These are phyloP conservation scores for Nycticebus coucang DNA, from an alignment of 2,113 vertebrate species.

Conservation along the genomic window DNA sequence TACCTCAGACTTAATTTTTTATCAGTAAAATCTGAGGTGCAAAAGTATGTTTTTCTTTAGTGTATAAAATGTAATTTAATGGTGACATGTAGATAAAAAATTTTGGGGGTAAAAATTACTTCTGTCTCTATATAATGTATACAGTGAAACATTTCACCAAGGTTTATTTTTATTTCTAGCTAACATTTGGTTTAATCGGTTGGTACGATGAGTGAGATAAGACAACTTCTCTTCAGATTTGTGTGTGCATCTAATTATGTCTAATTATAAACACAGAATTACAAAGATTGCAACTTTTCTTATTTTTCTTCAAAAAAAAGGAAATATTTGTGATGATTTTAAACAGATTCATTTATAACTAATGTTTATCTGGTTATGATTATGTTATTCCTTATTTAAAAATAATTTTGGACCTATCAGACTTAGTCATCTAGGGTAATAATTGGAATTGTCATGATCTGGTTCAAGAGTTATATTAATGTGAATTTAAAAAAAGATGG, in stretches of 20 bases:
- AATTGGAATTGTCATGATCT: not conserved
- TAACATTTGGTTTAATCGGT: slow-evolving; percentile 17
- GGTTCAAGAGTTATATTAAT: not conserved
- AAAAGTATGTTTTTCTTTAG: not conserved
- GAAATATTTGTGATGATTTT: not conserved
- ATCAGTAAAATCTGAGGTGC: not conserved
- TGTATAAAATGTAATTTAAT: not conserved
- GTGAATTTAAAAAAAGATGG: not conserved
- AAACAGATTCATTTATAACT: not conserved
- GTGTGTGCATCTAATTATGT: not conserved
- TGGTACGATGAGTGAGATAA: not conserved
- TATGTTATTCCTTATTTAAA: slow-evolving; percentile 19
- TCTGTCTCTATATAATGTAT: not conserved
- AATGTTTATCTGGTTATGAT: not conserved
- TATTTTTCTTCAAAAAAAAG: slow-evolving; percentile 34
- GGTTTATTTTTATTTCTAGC: not conserved
- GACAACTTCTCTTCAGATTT: not conserved
- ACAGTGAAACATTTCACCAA: not conserved
- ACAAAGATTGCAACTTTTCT: not conserved
- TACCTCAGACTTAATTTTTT: not conserved
- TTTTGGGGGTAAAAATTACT: not conserved
- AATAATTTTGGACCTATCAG: not conserved
- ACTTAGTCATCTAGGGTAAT: not conserved
- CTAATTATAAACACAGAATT: not conserved
- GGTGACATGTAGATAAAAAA: not conserved